Evolutionary conservation across 1,140 invertebrate species (phyloP).

Genomic region (Kradibia gibbosae): DNA sequence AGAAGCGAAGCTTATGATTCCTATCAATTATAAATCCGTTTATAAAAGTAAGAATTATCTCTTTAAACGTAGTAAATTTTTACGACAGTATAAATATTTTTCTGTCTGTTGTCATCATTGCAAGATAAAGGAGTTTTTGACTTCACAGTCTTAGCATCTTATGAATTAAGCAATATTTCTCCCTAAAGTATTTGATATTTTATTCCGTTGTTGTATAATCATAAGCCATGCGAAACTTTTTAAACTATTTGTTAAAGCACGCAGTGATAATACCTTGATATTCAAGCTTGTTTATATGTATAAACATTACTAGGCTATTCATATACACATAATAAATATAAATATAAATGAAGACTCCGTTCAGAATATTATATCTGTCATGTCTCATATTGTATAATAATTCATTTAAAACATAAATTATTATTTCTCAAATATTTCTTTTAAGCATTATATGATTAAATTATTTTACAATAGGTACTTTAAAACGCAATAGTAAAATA

Average conservation of each 20-base stretch:
- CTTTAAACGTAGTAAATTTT: not conserved
- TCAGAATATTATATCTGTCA: not conserved
- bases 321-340: no score
- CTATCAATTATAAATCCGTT: not conserved
- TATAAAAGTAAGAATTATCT: not conserved
- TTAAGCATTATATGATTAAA: not conserved
- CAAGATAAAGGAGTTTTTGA: not conserved
- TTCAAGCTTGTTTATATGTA: no score
- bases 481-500: not conserved
- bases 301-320: no score
- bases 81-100: slow-evolving; percentile 19
- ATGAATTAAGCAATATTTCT: not conserved
- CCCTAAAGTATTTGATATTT: slow-evolving; percentile 11
- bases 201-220: not conserved
- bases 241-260: no score
- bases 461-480: not conserved
- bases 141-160: not conserved
- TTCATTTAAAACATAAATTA: slow-evolving; percentile 9
- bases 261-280: no score
- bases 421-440: not conserved
- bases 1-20: not conserved
- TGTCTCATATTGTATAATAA: not conserved
- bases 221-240: not conserved
- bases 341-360: not conserved
- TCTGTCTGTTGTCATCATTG: slow-evolving; percentile 1